Conservation (phyloP, 2,113 vertebrate genomes). For the Pycnonotus jocosus region DNA sequence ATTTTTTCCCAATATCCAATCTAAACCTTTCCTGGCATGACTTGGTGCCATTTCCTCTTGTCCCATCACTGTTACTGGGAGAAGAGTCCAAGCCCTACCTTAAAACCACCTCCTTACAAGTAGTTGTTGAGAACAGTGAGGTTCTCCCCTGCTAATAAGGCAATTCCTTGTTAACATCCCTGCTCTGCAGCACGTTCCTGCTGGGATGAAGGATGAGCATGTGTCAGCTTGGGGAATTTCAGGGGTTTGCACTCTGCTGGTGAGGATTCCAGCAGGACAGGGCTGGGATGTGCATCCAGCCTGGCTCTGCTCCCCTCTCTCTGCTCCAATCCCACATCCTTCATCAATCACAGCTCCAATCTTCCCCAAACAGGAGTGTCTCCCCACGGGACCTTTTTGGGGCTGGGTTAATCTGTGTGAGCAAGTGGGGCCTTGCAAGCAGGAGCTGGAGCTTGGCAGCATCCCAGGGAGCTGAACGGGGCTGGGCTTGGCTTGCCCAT, state of each 20-base stretch:
- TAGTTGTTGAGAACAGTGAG: background rate
- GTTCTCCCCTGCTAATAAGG: background rate
- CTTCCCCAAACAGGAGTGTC: background rate
- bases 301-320: background rate
- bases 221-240: background rate
- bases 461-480: background rate
- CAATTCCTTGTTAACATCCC: background rate
- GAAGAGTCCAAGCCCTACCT: background rate
- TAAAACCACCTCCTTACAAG: background rate
- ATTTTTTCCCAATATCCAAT: background rate
- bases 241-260: background rate
- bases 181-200: rapidly evolving
- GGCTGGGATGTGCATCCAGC: background rate
- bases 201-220: background rate
- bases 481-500: background rate
- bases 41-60: background rate
- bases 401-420: background rate
- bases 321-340: background rate
- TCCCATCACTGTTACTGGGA: background rate
- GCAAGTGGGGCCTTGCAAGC: background rate
- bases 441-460: background rate
- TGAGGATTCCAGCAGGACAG: background rate
- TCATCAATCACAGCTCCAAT: background rate
- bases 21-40: background rate
- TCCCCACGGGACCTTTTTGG: background rate